Conservation (phyloP, 2,113 vertebrate genomes). For the Campylomormyrus numenius region DNA sequence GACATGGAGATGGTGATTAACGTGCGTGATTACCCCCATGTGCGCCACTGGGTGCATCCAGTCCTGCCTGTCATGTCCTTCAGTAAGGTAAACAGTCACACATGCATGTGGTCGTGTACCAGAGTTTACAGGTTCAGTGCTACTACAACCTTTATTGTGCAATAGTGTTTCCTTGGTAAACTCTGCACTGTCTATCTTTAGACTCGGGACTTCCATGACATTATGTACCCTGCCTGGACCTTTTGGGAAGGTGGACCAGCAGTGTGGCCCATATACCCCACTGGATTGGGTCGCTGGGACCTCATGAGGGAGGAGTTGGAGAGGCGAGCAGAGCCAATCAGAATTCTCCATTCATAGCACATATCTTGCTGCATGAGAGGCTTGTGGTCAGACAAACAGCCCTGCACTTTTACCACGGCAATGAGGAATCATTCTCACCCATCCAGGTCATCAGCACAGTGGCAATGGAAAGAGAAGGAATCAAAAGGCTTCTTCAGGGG, state of each 20-base stretch:
- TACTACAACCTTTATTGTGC: neutral
- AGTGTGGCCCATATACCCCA: slow-evolving; percentile 97
- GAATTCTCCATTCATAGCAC: neutral
- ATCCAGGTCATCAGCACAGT: slow-evolving; percentile 76
- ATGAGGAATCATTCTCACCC: slow-evolving; percentile 17
- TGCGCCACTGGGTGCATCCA: slow-evolving; percentile 80
- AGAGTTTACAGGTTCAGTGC: neutral
- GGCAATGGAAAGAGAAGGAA: slow-evolving; percentile 89
- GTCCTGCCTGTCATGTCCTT: slow-evolving; percentile 85
- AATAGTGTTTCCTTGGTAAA: neutral
- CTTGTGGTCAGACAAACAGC: neutral
- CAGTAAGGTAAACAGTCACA: slow-evolving; percentile 76
- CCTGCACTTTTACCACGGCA: neutral
- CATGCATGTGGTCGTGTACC: neutral
- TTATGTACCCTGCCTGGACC: slow-evolving; percentile 98
- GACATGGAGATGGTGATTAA: slow-evolving; percentile 92
- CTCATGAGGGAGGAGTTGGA: slow-evolving; percentile 84
- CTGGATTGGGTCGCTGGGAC: slow-evolving; percentile 93
- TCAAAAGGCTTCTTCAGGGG: slow-evolving; percentile 90
- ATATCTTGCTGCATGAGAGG: slow-evolving; percentile 11
- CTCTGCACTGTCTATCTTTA: slow-evolving; percentile 40
- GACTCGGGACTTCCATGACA: slow-evolving; percentile 86
- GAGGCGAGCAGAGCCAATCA: slow-evolving; percentile 56
- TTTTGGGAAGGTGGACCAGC: slow-evolving; percentile 98
- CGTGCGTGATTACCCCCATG: slow-evolving; percentile 91